phyloP scores from a whole-genome alignment of 2,113 vertebrate genomes.

The Rhinolophus ferrumequinum region DNA sequence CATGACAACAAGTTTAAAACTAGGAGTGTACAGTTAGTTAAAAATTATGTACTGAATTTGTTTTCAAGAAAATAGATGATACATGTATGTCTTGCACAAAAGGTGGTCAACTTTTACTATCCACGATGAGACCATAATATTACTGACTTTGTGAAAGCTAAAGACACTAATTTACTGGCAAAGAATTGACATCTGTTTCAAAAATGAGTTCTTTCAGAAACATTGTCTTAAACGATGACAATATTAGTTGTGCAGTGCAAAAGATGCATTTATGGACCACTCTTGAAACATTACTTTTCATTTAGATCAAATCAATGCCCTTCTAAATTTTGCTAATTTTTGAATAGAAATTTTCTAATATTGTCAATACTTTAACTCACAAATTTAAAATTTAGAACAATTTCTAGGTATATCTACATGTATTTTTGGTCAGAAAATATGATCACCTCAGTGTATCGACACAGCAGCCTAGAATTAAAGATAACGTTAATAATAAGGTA shows the following conservation, averaged over 20 bases:
- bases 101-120: background rate
- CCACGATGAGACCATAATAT: background rate
- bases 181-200: background rate
- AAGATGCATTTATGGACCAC: background rate
- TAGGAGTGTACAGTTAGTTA: background rate
- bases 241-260: background rate
- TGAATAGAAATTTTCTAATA: background rate
- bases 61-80: background rate
- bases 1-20: background rate
- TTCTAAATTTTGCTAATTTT: background rate
- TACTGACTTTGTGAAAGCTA: background rate
- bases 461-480: background rate
- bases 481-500: background rate
- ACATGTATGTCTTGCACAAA: background rate
- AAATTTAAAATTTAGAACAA: background rate
- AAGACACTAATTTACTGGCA: background rate
- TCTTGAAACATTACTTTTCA: background rate
- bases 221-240: background rate
- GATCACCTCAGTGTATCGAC: background rate
- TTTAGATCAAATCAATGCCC: background rate
- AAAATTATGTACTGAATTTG: background rate
- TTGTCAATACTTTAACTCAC: background rate
- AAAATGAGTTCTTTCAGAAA: background rate
- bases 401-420: background rate
- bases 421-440: background rate